Evolutionary conservation across 2,797 vertebrate genomes (phyloP), one percentile per base, ranked within the genome.

Genomic region (Chaunax sp.): DNA sequence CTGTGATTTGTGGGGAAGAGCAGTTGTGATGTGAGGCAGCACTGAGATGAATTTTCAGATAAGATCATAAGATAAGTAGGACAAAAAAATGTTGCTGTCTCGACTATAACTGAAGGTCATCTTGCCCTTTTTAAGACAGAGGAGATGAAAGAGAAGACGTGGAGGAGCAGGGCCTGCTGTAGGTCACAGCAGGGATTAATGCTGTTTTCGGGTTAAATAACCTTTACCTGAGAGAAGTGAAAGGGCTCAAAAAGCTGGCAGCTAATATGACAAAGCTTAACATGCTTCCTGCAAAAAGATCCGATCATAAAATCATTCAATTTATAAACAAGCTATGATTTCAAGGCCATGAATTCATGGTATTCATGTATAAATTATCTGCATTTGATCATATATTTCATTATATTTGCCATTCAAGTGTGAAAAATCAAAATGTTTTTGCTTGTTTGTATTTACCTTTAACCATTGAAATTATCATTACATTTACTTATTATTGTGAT

Each of bases 71-170:
- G 65, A 67, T 5, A 10, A 26, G 16, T n/a, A n/a, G n/a, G n/a
- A n/a, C n/a, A 1, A 43, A n/a, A 41, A 35, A 20, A 66, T 22
- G 43, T 67, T 57, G 72, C 69, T 50, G 64, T 53, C 64, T 64
- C 5, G 26, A 51, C 70, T 61, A 5, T 57, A 74, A 59, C 26
- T 28, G 68, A 82, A 77, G 82, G 83, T 86, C 82, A 71, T 61
- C 33, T 58, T 60, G 71, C 37, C 62, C 72, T 71, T 47, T 51
- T 55, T 60, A 55, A 70, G 70, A 41, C 54, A 55, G 60, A 58
- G 59, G 49, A 68, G 82, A 82, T 79, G 75, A 74, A 63, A 74
- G 53, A 64, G 15, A 5, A 56, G 74, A 49, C 62, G 30, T 18
- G 58, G 69, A 9, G 72, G 72, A 78, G 44, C 2, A 23, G 51